Evolutionary conservation across 1,140 invertebrate genomes (phyloP).

Genomic region (Hermetia illucens): DNA sequence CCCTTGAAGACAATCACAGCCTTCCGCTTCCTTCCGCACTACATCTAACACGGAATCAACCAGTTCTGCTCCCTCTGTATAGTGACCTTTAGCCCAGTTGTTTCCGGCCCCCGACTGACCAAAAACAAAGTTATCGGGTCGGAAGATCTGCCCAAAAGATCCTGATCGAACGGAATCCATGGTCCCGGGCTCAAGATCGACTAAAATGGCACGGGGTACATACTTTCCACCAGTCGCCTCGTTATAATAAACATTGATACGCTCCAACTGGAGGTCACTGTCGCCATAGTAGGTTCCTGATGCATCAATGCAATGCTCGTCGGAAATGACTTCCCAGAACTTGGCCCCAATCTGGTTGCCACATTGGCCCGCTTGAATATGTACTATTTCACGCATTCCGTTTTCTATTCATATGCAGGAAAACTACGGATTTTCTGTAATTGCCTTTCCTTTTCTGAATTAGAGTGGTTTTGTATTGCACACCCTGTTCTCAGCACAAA

Average conservation of each 20-base stretch:
- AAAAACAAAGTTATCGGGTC: conserved; percentile 69
- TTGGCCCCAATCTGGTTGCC: conserved; percentile 79
- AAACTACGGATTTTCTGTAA: too few relatives aligned
- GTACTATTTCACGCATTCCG: conserved; percentile 72
- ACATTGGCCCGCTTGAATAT: conserved; percentile 72
- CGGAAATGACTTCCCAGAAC: conserved; percentile 67
- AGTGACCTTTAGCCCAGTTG: conserved; percentile 73
- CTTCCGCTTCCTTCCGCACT: conserved; percentile 70
- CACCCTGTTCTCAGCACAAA: too few relatives aligned
- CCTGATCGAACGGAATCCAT: conserved; percentile 61
- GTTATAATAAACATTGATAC: conserved; percentile 83
- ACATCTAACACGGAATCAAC: conserved; percentile 71
- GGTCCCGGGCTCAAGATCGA: conserved; percentile 71
- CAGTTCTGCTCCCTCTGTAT: conserved; percentile 79
- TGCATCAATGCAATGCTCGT: conserved; percentile 82
- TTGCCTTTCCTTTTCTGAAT: too few relatives aligned
- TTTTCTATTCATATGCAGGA: too few relatives aligned
- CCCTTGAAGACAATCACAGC: conserved; percentile 71
- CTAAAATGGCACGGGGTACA: conserved; percentile 67
- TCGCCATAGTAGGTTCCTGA: conserved; percentile 68
- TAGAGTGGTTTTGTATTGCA: too few relatives aligned
- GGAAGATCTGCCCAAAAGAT: conserved; percentile 54
- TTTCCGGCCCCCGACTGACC: conserved; percentile 61
- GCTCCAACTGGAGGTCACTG: conserved; percentile 66
- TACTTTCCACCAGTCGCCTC: conserved; percentile 73